These are phyloP conservation scores for Ochotona princeps DNA, from an alignment of 2,113 vertebrate species.

Conservation along the genomic window DNA sequence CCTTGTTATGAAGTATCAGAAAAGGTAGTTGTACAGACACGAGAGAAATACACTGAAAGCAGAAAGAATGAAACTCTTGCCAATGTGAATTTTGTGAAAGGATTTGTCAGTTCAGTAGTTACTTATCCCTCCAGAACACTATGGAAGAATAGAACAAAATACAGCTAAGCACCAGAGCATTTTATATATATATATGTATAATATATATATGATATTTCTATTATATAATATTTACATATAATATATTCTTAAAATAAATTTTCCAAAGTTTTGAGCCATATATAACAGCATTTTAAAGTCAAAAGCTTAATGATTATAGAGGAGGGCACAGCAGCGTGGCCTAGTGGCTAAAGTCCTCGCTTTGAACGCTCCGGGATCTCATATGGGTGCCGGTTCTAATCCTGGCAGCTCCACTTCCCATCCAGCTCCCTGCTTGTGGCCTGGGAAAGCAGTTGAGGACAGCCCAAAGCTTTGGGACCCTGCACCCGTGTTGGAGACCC, in stretches of 20 bases:
- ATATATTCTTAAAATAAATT: neutral
- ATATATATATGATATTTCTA: too few species aligned
- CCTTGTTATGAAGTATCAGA: slow-evolving; percentile 6
- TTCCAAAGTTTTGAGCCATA: neutral
- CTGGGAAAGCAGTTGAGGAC: too few species aligned
- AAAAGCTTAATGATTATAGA: neutral
- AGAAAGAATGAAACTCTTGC: neutral
- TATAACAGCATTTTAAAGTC: neutral
- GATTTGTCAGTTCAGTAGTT: neutral
- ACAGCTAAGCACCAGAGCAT: neutral
- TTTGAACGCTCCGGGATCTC: too few species aligned
- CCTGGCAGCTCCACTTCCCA: too few species aligned
- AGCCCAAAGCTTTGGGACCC: too few species aligned
- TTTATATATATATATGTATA: too few species aligned
- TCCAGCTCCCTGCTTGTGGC: too few species aligned
- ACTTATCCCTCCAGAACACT: neutral
- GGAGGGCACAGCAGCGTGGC: too few species aligned
- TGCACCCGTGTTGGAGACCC: too few species aligned
- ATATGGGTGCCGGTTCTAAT: too few species aligned
- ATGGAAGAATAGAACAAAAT: neutral
- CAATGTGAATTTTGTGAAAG: neutral
- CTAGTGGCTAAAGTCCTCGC: too few species aligned
- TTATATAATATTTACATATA: too few species aligned
- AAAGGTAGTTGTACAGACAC: neutral
- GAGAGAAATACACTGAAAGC: neutral